phyloP scores from a whole-genome alignment of 2,113 vertebrate species.

The Pantherophis guttatus region DNA sequence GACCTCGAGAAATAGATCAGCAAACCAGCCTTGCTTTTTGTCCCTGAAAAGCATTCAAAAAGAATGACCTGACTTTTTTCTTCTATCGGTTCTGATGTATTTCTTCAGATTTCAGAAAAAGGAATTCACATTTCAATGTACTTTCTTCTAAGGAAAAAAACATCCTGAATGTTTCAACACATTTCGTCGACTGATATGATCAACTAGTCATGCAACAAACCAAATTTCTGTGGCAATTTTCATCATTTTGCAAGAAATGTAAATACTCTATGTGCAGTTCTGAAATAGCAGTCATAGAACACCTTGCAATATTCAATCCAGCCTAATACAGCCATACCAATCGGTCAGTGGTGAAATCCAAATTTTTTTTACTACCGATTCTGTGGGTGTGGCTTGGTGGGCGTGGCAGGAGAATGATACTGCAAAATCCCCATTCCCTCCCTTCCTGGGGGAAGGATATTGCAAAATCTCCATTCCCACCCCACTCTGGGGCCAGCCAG shows the following conservation, averaged over 20 bases:
- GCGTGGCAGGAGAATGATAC: no score
- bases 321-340: neutral
- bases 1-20: slow-evolving; percentile 50
- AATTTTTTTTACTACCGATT: no score
- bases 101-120: slow-evolving; percentile 42
- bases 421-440: no score
- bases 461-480: no score
- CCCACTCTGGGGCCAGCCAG: no score
- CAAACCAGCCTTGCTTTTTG: neutral
- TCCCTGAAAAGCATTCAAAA: slow-evolving; percentile 33
- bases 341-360: neutral
- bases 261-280: neutral
- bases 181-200: neutral
- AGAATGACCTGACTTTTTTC: neutral
- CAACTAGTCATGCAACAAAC: neutral
- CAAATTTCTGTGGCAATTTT: neutral
- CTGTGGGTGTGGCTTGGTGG: no score
- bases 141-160: slow-evolving; percentile 32
- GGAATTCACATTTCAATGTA: slow-evolving; percentile 52
- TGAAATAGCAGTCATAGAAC: neutral
- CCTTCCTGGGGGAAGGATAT: no score
- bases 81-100: slow-evolving; percentile 30
- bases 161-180: slow-evolving; percentile 45
- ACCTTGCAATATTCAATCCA: neutral
- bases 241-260: neutral